These are phyloP conservation scores for Smutsia gigantea DNA, from an alignment of 2,797 vertebrate species.

Conservation along the genomic window DNA sequence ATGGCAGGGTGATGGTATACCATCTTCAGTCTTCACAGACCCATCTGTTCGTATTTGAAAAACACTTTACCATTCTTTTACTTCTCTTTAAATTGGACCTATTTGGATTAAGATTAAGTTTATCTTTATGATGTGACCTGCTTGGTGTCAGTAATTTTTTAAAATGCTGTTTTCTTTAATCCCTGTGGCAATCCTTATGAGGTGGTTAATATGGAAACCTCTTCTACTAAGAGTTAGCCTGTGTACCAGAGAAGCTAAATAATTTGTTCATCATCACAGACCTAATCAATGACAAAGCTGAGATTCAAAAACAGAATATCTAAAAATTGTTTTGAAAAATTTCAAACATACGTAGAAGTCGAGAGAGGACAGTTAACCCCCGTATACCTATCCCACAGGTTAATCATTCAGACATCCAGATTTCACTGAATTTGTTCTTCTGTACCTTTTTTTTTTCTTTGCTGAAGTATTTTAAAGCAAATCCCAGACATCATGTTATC, in stretches of 20 bases:
- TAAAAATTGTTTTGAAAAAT: conserved; percentile 32
- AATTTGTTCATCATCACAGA: background rate
- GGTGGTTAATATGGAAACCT: background rate
- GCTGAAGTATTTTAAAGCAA: conserved; percentile 25
- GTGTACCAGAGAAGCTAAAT: background rate
- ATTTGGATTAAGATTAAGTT: conserved; percentile 31
- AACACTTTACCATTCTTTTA: background rate
- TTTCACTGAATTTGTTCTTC: background rate
- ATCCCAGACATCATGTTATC: background rate
- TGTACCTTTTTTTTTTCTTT: background rate
- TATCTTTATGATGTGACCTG: background rate
- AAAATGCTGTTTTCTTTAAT: background rate
- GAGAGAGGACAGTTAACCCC: background rate
- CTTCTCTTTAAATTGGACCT: background rate
- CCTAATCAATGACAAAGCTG: background rate
- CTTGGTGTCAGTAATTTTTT: background rate
- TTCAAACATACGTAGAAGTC: background rate
- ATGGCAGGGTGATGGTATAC: background rate
- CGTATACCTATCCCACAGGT: background rate
- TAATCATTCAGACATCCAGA: background rate
- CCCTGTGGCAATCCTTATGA: background rate
- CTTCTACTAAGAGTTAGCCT: background rate
- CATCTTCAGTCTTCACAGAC: background rate
- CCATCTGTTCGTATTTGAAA: background rate
- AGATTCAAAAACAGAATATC: background rate